phyloP scores from a whole-genome alignment of 2,888 invertebrate genomes.

The Xanthia togata region DNA sequence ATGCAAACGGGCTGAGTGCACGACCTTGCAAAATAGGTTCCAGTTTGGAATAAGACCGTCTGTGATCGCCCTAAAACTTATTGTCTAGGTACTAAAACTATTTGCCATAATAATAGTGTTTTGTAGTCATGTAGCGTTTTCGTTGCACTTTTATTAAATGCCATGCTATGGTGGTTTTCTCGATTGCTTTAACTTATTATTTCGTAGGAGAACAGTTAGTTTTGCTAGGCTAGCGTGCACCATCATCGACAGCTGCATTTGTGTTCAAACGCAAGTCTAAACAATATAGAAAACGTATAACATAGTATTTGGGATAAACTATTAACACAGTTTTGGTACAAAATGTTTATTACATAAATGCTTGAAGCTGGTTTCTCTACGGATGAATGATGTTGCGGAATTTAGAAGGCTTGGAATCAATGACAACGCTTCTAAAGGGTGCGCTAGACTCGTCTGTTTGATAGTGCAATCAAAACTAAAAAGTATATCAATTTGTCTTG shows the following conservation, averaged over 20 bases:
- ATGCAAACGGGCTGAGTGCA: neutral
- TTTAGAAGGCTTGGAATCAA: slow-evolving; percentile 51
- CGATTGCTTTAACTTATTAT: neutral
- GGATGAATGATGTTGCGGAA: slow-evolving; percentile 63
- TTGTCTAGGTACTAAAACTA: neutral
- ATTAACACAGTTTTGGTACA: slow-evolving; percentile 53
- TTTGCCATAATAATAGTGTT: neutral
- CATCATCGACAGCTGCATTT: neutral
- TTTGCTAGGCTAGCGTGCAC: neutral
- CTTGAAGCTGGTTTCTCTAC: slow-evolving; percentile 51
- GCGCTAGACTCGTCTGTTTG: no score
- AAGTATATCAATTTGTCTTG: no score
- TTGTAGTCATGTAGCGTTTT: neutral
- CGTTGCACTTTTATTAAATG: neutral
- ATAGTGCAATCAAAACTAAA: no score
- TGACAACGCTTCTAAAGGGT: slow-evolving; percentile 25
- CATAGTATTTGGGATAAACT: slow-evolving; percentile 25
- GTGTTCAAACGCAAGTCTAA: neutral
- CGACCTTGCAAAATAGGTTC: neutral
- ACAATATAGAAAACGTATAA: neutral
- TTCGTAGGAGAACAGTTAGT: neutral
- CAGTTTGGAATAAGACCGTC: neutral
- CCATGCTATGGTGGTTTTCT: neutral
- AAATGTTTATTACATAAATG: slow-evolving; percentile 60
- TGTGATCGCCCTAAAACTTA: neutral